Conservation (phyloP, 2,113 vertebrate species). For the Microtus richardsoni region DNA sequence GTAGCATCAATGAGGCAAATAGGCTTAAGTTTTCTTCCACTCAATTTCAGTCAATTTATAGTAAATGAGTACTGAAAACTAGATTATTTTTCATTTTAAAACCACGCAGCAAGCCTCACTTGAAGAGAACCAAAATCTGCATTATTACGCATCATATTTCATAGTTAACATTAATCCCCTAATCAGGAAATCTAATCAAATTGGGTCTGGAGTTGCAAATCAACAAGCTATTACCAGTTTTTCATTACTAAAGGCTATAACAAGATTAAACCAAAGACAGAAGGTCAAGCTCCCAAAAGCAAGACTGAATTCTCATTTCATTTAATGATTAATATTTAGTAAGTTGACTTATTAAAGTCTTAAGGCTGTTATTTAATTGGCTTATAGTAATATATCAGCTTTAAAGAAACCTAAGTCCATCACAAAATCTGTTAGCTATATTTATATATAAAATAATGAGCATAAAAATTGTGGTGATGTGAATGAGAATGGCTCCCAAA, state of each 20-base stretch:
- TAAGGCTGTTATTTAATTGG: slow-evolving; percentile 41
- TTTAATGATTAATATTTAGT: slow-evolving; percentile 63
- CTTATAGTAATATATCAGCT: neutral
- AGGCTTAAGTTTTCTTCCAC: slow-evolving; percentile 40
- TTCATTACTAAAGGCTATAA: slow-evolving; percentile 46
- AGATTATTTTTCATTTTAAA: slow-evolving; percentile 67
- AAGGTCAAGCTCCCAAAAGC: slow-evolving; percentile 52
- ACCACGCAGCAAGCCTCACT: slow-evolving; percentile 45
- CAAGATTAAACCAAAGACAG: slow-evolving; percentile 53
- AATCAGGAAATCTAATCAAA: slow-evolving; percentile 61
- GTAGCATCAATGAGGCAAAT: slow-evolving; percentile 62
- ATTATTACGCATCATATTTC: slow-evolving; percentile 36
- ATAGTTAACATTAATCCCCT: slow-evolving; percentile 67
- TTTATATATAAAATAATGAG: neutral
- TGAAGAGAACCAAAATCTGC: slow-evolving; percentile 54
- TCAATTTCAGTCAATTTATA: slow-evolving; percentile 76
- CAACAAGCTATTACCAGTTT: neutral
- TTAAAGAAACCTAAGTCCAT: slow-evolving; percentile 6
- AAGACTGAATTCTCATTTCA: slow-evolving; percentile 37
- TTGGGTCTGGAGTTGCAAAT: slow-evolving; percentile 54
- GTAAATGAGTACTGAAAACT: slow-evolving; percentile 71
- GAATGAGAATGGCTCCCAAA: no score
- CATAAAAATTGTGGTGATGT: neutral
- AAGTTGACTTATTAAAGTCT: slow-evolving; percentile 38
- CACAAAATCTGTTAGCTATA: neutral